Percentiles rank a stretch among this genome's conserved stretches.
Conservation (phyloP, 2,797 vertebrate genomes). For the Austrolebias charrua region DNA sequence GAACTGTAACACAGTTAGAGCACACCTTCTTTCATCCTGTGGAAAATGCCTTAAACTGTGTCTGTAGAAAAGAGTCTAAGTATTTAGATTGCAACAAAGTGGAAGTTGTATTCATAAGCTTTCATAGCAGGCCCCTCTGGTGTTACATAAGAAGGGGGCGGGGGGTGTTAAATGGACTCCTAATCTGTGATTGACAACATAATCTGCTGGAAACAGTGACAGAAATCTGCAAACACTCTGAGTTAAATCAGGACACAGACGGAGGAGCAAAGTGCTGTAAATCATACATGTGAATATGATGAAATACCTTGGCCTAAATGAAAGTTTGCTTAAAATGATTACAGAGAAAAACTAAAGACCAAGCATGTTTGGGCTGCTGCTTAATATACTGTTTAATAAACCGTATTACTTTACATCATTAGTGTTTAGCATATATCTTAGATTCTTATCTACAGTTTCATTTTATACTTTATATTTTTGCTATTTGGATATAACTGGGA, state of each 20-base stretch:
- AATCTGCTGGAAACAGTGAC: constrained; percentile 39
- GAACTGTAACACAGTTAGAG: background rate
- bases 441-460: too few relatives aligned
- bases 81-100: background rate
- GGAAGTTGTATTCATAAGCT: background rate
- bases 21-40: constrained; percentile 1
- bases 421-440: too few relatives aligned
- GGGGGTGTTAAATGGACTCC: constrained; percentile 19
- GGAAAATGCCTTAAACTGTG: background rate
- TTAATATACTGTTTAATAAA: too few relatives aligned
- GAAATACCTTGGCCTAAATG: background rate
- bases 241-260: constrained; percentile 21
- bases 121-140: background rate
- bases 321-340: background rate
- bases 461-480: too few relatives aligned
- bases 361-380: too few relatives aligned
- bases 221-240: constrained; percentile 11
- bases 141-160: background rate
- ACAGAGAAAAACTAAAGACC: background rate
- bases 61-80: background rate
- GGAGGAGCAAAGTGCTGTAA: background rate
- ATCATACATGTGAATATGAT: background rate
- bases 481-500: too few relatives aligned
- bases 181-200: constrained; percentile 31
- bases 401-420: too few relatives aligned